Base-by-base conservation (phyloP, 2,888 invertebrate species). In the Cephus rjabovi region DNA sequence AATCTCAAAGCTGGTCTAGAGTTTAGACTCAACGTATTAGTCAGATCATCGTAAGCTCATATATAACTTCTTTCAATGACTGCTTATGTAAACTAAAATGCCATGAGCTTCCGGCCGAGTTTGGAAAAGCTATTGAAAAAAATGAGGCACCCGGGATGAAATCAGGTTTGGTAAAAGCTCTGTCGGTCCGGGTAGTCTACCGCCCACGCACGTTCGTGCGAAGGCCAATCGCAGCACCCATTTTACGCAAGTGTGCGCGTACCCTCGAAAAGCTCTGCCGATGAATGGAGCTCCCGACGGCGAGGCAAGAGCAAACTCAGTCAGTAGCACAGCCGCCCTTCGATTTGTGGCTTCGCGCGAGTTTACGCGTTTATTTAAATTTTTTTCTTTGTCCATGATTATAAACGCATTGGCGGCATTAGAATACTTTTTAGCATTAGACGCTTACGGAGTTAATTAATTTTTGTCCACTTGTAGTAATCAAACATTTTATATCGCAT, bases 201-300 rank as follows among this genome's bases (percentile, higher is more conserved):
- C 83, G 79, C 87, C 86, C 83, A 86, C 87, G 86, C 81, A 80
- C 75, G 34, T 76, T 40, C 74, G 68, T 73, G 37, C 76, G 79
- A 80, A 78, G 80, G 82, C 85, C 88, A 86, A 87, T 87, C 84
- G 83, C 81, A 80, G 76, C 79, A 81, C 80, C 83, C 81, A 84
- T 83, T 87, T 87, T 83, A 82, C 83, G 82, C 84, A 83, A 85
- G 81, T 84, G 81, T 84, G 85, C 83, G 85, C 84, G 82, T 79
- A 81, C 77, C 84, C 77, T 82, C 83, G 76, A 79, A 81, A 86
- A 86, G 85, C 81, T 81, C 71, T 33, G 83, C 84, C 84, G 82
- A 87, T 87, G 87, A 88, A 88, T 87, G 86, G 82, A 86, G 81
- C 80, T 79, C 79, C 77, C 77, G 34, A 73, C 70, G 75, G 74